These are phyloP conservation scores for Rhipidura dahli DNA, from an alignment of 2,113 vertebrate species.

Conservation along the genomic window DNA sequence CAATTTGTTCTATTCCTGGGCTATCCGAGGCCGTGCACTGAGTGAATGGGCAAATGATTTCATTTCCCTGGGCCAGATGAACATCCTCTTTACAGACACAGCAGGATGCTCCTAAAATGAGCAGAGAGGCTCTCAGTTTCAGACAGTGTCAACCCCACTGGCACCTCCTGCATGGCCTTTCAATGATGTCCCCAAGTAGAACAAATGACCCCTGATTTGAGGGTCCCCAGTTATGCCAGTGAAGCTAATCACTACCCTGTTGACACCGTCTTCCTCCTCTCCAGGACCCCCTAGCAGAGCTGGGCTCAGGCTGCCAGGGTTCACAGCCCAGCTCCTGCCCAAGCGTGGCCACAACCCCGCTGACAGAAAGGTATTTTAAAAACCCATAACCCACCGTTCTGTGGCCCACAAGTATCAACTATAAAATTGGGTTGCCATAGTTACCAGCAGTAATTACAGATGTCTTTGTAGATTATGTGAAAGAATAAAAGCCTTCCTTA, in stretches of 20 bases:
- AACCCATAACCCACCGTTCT: not conserved
- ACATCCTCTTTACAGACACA: constrained; percentile 6
- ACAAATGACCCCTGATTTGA: not conserved
- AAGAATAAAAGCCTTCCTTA: constrained; percentile 37
- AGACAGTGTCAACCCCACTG: not conserved
- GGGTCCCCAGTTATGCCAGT: not conserved
- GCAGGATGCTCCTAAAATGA: not conserved
- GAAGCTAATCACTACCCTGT: not conserved
- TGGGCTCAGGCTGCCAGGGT: not conserved
- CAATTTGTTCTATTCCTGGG: constrained; percentile 39
- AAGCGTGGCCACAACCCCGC: not conserved
- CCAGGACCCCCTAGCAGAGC: not conserved
- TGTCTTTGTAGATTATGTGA: constrained; percentile 11
- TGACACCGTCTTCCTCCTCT: not conserved
- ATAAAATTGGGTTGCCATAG: constrained; percentile 51
- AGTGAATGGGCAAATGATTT: constrained; percentile 20
- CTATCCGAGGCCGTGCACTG: not conserved
- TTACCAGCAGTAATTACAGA: constrained; percentile 64
- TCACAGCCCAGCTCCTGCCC: not conserved
- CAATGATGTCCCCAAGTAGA: not conserved
- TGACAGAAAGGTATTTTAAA: not conserved
- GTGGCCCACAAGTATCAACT: not conserved
- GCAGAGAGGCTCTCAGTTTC: not conserved
- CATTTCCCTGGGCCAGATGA: constrained; percentile 35
- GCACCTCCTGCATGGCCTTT: not conserved